Conservation (phyloP, 2,797 vertebrate species). For the Hypotaenidia okinawae region DNA sequence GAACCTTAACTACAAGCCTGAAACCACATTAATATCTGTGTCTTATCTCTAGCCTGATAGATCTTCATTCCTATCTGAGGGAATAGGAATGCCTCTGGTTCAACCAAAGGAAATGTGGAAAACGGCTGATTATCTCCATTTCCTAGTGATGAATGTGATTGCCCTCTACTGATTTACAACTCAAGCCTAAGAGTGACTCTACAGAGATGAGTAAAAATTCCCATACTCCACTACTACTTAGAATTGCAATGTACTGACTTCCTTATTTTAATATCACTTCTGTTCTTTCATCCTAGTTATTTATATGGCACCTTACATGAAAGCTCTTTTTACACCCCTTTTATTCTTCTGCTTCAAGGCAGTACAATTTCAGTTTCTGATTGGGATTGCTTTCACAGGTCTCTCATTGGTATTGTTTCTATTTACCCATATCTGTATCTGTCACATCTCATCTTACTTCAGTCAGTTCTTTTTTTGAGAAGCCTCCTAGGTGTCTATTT, state of each 20-base stretch:
- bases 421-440: not conserved
- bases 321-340: not conserved
- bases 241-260: not conserved
- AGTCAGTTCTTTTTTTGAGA: not conserved
- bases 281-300: not conserved
- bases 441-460: not conserved
- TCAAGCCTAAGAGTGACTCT: not conserved
- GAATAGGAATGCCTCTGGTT: not conserved
- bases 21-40: not conserved
- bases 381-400: not conserved
- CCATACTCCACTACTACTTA: not conserved
- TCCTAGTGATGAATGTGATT: not conserved
- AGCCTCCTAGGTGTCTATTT: not conserved
- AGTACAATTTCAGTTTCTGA: not conserved
- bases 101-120: not conserved
- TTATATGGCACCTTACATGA: not conserved
- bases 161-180: not conserved
- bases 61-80: not conserved
- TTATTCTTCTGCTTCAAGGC: not conserved
- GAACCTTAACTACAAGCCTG: not conserved
- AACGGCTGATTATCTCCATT: not conserved
- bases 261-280: not conserved
- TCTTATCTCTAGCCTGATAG: not conserved
- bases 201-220: not conserved
- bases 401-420: not conserved